Percentiles rank a stretch among this genome's conserved stretches.
Conservation (phyloP, 2,113 vertebrate species). For the Phylloscopus whistleri region DNA sequence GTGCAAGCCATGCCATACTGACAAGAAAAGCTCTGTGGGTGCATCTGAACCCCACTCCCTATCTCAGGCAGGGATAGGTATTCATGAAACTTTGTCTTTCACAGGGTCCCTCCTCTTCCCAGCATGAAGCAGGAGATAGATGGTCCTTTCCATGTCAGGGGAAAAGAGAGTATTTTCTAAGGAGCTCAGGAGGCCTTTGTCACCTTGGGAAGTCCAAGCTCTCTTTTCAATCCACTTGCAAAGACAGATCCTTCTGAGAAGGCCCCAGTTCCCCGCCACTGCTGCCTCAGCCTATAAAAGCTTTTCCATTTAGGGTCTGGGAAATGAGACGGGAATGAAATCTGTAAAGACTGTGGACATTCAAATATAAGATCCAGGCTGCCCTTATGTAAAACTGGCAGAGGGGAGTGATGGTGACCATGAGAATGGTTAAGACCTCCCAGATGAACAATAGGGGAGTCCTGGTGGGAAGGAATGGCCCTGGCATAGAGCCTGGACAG, state of each 20-base stretch:
- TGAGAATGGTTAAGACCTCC: neutral
- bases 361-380: neutral
- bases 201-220: neutral
- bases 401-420: neutral
- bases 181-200: neutral
- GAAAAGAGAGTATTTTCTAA: neutral
- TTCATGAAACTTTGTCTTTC: neutral
- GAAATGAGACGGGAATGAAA: neutral
- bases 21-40: neutral
- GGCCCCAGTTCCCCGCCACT: neutral
- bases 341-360: neutral
- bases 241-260: neutral
- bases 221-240: neutral
- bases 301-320: neutral
- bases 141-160: neutral
- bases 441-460: neutral
- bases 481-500: neutral
- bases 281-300: neutral
- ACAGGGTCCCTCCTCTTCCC: neutral
- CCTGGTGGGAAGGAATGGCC: neutral
- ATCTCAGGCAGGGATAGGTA: neutral
- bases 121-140: neutral
- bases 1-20: fast-evolving
- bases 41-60: neutral
- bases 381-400: neutral